Conservation (phyloP, 2,113 vertebrate species). For the Callopanchax toddi region DNA sequence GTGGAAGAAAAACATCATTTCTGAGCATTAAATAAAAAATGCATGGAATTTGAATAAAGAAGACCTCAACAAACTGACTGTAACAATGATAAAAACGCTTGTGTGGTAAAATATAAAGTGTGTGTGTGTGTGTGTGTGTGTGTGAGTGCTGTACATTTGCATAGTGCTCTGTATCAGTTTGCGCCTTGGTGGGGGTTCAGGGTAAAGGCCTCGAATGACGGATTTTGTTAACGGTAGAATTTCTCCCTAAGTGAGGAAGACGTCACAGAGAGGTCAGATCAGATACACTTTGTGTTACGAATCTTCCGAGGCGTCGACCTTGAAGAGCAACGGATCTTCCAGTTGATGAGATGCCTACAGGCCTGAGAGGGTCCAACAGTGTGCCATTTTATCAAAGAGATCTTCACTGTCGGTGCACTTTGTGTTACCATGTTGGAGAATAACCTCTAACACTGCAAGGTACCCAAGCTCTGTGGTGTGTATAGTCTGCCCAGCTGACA, state of each 20-base stretch:
- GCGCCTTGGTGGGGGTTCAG: conserved; percentile 20
- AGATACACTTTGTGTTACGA: conserved; percentile 27
- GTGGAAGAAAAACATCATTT: too few relatives aligned
- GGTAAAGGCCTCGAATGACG: conserved; percentile 51
- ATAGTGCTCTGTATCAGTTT: conserved; percentile 45
- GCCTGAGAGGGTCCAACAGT: neutral
- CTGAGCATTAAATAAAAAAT: too few relatives aligned
- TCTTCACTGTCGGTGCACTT: neutral
- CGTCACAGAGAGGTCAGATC: conserved; percentile 41
- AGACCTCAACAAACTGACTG: too few relatives aligned
- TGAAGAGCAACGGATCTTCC: conserved; percentile 17
- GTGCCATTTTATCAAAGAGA: conserved; percentile 2
- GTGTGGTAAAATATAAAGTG: too few relatives aligned
- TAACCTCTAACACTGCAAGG: neutral
- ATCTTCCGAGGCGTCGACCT: conserved; percentile 13
- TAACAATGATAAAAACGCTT: too few relatives aligned
- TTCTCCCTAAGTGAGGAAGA: conserved; percentile 31
- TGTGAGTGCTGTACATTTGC: neutral
- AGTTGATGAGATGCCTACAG: neutral
- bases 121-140: neutral
- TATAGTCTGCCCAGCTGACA: too few relatives aligned
- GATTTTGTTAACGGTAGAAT: conserved; percentile 53
- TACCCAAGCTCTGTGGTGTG: too few relatives aligned
- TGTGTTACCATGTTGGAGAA: neutral
- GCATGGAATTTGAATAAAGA: neutral